Evolutionary conservation across 1,140 invertebrate species (phyloP).

Genomic region (Drosophila neocordata): DNA sequence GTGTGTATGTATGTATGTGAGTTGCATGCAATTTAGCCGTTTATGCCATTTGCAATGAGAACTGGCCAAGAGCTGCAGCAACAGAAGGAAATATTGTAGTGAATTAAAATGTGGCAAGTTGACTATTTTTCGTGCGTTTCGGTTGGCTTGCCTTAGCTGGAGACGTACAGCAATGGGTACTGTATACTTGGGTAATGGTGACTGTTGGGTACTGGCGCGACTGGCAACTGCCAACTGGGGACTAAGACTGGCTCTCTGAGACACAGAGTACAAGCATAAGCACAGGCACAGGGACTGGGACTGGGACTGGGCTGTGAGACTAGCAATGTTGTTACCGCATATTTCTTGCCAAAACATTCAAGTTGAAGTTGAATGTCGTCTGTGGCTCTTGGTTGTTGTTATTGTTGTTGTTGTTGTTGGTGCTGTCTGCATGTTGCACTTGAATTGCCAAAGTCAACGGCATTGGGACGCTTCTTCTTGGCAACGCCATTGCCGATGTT

Average conservation of each 20-base stretch:
- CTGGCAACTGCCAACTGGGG: constrained; percentile 19
- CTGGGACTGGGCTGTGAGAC: constrained; percentile 35
- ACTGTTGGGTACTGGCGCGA: background rate
- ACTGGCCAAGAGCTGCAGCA: constrained; percentile 33
- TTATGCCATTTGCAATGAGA: constrained; percentile 59
- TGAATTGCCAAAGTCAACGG: constrained; percentile 77
- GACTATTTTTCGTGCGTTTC: constrained; percentile 72
- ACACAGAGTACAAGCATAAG: too few relatives aligned
- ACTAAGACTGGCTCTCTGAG: constrained; percentile 22
- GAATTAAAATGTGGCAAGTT: constrained; percentile 80
- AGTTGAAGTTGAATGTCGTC: constrained; percentile 67
- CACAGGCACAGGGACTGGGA: background rate
- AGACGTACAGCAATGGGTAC: constrained; percentile 3
- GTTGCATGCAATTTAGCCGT: constrained; percentile 60
- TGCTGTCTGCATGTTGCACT: constrained; percentile 61
- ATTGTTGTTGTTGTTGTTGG: constrained; percentile 19
- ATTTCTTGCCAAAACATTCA: constrained; percentile 69
- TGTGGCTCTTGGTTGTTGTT: constrained; percentile 23
- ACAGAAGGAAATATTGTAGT: constrained; percentile 66
- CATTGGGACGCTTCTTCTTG: constrained; percentile 32
- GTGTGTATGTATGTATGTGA: constrained; percentile 24
- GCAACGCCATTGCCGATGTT: background rate
- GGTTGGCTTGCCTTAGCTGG: constrained; percentile 35
- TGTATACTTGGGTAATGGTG: constrained; percentile 24
- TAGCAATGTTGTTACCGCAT: constrained; percentile 68